phyloP scores from a whole-genome alignment of 2,113 vertebrate species.

The Protobothrops mucrosquamatus region DNA sequence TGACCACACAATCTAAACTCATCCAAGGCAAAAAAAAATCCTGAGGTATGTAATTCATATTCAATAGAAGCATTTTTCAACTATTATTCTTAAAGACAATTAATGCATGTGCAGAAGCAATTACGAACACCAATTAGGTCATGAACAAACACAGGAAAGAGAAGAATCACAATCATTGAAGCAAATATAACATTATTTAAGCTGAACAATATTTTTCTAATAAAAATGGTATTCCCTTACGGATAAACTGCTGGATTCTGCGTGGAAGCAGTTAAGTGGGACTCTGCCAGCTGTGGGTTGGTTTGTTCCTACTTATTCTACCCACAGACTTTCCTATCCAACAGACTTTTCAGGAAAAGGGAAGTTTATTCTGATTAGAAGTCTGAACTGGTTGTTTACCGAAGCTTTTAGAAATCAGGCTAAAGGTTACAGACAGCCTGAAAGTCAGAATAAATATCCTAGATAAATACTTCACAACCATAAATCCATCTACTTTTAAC shows the following conservation, averaged over 20 bases:
- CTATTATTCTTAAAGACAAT: neutral
- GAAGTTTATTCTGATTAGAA: neutral
- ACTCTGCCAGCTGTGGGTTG: neutral
- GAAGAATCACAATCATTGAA: neutral
- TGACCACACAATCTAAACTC: neutral
- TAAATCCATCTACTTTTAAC: neutral
- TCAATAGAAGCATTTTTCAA: neutral
- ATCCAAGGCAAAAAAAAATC: neutral
- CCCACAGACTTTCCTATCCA: neutral
- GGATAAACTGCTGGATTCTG: neutral
- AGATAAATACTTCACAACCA: neutral
- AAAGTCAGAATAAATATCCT: neutral
- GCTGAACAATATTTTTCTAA: neutral
- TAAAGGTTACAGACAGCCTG: neutral
- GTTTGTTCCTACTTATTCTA: neutral
- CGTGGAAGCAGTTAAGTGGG: neutral
- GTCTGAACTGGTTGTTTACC: neutral
- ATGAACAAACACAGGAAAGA: neutral
- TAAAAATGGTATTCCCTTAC: neutral
- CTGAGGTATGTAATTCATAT: neutral
- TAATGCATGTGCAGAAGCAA: neutral
- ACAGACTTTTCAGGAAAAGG: neutral
- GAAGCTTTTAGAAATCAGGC: neutral
- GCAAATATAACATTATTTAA: neutral
- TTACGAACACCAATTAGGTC: neutral